phyloP scores from a whole-genome alignment of 2,113 vertebrate species.

The Electrona antarctica region DNA sequence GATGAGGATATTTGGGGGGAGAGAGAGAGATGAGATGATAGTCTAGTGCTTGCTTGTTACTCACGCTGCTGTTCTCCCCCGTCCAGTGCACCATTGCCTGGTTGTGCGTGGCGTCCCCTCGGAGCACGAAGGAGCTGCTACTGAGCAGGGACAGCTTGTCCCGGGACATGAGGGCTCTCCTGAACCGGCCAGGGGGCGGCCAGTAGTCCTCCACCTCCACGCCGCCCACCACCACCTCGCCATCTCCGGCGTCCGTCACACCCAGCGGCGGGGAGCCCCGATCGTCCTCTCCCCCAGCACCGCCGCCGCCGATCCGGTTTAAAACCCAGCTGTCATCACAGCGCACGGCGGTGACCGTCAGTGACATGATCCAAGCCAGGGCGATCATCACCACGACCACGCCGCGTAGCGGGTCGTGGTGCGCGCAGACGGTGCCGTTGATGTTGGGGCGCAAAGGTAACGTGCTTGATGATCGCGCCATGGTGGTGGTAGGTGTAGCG shows the following conservation, averaged over 20 bases:
- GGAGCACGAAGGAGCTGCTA: constrained; percentile 94
- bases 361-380: constrained; percentile 68
- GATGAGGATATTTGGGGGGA: background rate
- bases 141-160: constrained; percentile 86
- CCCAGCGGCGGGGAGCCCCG: constrained; percentile 38
- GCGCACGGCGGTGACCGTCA: constrained; percentile 66
- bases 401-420: constrained; percentile 57
- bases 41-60: constrained; percentile 65
- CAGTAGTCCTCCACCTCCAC: constrained; percentile 33
- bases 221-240: constrained; percentile 39
- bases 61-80: constrained; percentile 98
- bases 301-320: constrained; percentile 56
- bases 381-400: constrained; percentile 52
- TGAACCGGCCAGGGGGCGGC: constrained; percentile 58
- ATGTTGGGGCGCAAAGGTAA: constrained; percentile 59
- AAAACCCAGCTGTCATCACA: constrained; percentile 69
- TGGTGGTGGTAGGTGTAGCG: constrained; percentile 57
- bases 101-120: constrained; percentile 96
- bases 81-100: constrained; percentile 99
- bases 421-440: constrained; percentile 52
- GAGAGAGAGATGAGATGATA: constrained; percentile 22
- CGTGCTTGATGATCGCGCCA: constrained; percentile 75
- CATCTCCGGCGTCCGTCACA: constrained; percentile 33
- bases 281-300: constrained; percentile 42
- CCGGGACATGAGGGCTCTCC: constrained; percentile 76